These are phyloP conservation scores for Eunapius fragilis DNA, from an alignment of 37 sponge, comb jelly and placozoan species.

Conservation along the genomic window DNA sequence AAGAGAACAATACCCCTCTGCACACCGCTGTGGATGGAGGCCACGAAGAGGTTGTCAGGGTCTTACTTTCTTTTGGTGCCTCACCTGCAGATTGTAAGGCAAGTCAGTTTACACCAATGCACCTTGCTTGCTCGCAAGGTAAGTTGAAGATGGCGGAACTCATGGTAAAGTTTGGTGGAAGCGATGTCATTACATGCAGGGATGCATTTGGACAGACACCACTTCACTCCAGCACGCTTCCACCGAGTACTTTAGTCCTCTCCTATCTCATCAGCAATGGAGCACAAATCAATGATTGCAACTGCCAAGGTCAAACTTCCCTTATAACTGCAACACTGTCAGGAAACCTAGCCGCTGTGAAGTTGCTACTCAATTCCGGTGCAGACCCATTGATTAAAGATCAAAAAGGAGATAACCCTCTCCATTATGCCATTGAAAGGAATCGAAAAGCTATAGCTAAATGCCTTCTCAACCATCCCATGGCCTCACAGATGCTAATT, in stretches of 20 bases:
- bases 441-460: slow-evolving; percentile 28
- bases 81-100: slow-evolving; percentile 36
- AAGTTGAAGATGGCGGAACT: slow-evolving; percentile 49
- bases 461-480: slow-evolving; percentile 23
- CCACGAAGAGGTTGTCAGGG: slow-evolving; percentile 68
- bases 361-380: slow-evolving; percentile 33
- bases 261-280: slow-evolving; percentile 48
- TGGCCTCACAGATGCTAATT: slow-evolving; percentile 28
- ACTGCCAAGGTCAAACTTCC: slow-evolving; percentile 71
- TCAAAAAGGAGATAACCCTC: slow-evolving; percentile 33
- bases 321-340: slow-evolving; percentile 55
- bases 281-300: slow-evolving; percentile 34
- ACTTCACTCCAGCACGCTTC: slow-evolving; percentile 51
- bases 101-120: slow-evolving; percentile 64
- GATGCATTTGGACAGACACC: slow-evolving; percentile 45
- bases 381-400: slow-evolving; percentile 46
- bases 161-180: slow-evolving; percentile 42
- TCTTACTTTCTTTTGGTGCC: slow-evolving; percentile 75
- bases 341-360: slow-evolving; percentile 35
- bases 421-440: slow-evolving; percentile 56
- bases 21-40: slow-evolving; percentile 87
- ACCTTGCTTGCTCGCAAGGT: slow-evolving; percentile 76
- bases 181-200: slow-evolving; percentile 8
- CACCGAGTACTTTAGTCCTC: slow-evolving; percentile 10
- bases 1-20: slow-evolving; percentile 88